A percentile compares a stretch with the other conserved stretches of the same genome.
These are phyloP conservation scores for Cepaea hortensis DNA, from an alignment of 2,888 invertebrate genomes.

Conservation along the genomic window DNA sequence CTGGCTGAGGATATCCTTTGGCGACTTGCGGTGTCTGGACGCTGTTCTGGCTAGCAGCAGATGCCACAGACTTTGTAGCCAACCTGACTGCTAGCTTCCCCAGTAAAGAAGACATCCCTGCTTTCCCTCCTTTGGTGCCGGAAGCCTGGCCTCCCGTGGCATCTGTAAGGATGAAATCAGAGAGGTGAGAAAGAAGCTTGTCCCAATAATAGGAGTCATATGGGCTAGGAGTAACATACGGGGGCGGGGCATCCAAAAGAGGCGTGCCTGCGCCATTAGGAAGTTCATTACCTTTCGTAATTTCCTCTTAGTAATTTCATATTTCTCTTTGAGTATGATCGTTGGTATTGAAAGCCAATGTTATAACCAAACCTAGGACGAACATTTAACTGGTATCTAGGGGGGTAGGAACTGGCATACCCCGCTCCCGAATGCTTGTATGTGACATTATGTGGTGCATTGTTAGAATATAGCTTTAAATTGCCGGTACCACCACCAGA, in stretches of 20 bases:
- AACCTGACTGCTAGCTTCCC: conserved; percentile 31
- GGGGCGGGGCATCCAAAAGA: not conserved
- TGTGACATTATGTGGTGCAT: not conserved
- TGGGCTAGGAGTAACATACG: not conserved
- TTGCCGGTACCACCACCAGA: not conserved
- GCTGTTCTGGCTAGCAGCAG: conserved; percentile 5
- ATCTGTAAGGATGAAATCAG: conserved; percentile 44
- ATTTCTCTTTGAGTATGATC: not conserved
- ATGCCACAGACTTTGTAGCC: conserved; percentile 3
- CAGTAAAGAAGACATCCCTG: conserved; percentile 22
- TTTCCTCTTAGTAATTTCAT: too few relatives aligned
- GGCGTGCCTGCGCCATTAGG: not conserved
- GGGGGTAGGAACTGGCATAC: not conserved
- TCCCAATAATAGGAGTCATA: conserved; percentile 3
- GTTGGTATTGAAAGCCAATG: not conserved
- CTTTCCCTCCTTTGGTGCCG: not conserved
- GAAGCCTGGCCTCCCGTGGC: conserved; percentile 23
- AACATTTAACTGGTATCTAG: not conserved
- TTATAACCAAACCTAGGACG: not conserved
- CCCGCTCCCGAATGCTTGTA: conserved; percentile 10
- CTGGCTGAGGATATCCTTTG: not conserved
- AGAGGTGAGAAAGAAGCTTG: conserved; percentile 31
- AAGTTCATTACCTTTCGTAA: not conserved
- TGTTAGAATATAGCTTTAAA: not conserved
- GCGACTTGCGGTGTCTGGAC: not conserved